A percentile compares a stretch with the other conserved stretches of the same genome.
Evolutionary conservation across 2,888 invertebrate species (phyloP).

Genomic region (Apotomis betuletana): DNA sequence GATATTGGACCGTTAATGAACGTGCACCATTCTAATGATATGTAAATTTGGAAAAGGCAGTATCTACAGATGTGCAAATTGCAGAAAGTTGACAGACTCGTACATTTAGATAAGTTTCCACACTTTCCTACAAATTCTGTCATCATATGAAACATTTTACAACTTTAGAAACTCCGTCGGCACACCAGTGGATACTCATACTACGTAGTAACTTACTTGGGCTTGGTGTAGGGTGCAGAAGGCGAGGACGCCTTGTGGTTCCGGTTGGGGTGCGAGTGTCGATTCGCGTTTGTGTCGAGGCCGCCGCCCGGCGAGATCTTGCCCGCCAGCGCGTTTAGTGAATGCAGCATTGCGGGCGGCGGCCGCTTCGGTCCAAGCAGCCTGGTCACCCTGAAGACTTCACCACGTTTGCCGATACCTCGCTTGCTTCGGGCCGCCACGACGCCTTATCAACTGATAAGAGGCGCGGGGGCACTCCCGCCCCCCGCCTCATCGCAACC

Average conservation of each 20-base stretch:
- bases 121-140: no score
- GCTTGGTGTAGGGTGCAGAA: conserved; percentile 78
- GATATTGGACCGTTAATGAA: neutral
- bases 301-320: conserved; percentile 93
- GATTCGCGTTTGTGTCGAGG: conserved; percentile 88
- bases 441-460: conserved; percentile 81
- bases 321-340: conserved; percentile 94
- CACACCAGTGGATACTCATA: neutral
- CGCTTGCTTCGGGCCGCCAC: conserved; percentile 66
- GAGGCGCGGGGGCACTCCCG: conserved; percentile 79
- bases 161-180: neutral
- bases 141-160: no score
- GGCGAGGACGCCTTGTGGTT: conserved; percentile 77
- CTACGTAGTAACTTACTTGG: conserved; percentile 70
- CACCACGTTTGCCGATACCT: conserved; percentile 69
- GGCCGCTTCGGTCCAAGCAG: conserved; percentile 74
- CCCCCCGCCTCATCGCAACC: conserved; percentile 82
- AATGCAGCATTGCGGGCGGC: conserved; percentile 93
- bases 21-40: neutral
- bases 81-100: no score
- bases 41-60: no score
- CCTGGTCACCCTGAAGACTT: conserved; percentile 79
- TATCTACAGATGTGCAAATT: no score
- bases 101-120: no score
- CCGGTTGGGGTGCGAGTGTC: conserved; percentile 82